These are phyloP conservation scores for Remorina albescens DNA, from an alignment of 2,797 vertebrate species.

Conservation along the genomic window DNA sequence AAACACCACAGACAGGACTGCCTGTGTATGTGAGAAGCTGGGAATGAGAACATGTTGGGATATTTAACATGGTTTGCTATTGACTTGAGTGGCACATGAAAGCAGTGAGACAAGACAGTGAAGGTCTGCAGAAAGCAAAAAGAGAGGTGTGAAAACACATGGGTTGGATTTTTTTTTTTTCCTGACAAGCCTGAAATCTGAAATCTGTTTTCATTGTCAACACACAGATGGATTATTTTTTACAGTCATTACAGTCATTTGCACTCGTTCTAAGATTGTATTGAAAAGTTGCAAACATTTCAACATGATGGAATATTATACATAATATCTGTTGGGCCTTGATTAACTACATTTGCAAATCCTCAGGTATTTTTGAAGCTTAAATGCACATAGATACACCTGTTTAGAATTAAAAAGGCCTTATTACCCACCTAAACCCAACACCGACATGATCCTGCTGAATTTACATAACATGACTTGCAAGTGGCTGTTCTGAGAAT, in stretches of 20 bases:
- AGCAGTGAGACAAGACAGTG: background rate
- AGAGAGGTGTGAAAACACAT: background rate
- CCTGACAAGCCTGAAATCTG: background rate
- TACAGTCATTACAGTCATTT: too few species aligned
- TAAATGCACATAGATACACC: background rate
- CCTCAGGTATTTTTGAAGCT: background rate
- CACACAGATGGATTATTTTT: background rate
- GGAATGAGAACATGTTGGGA: too few species aligned
- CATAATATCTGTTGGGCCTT: constrained; percentile 1
- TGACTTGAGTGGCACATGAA: constrained; percentile 16
- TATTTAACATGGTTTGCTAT: background rate
- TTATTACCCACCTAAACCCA: background rate
- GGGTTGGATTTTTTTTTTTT: background rate
- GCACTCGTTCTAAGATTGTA: too few species aligned
- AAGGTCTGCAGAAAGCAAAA: constrained; percentile 3
- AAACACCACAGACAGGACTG: too few species aligned
- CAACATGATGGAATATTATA: background rate
- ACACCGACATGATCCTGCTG: background rate
- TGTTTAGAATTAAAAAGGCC: background rate
- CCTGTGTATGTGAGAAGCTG: too few species aligned
- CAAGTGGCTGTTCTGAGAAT: background rate
- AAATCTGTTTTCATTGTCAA: background rate
- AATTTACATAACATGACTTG: constrained; percentile 8
- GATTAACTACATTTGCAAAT: background rate
- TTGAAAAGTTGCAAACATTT: constrained; percentile 1